phyloP scores from a whole-genome alignment of 2,113 vertebrate species.

The Ameiurus melas region DNA sequence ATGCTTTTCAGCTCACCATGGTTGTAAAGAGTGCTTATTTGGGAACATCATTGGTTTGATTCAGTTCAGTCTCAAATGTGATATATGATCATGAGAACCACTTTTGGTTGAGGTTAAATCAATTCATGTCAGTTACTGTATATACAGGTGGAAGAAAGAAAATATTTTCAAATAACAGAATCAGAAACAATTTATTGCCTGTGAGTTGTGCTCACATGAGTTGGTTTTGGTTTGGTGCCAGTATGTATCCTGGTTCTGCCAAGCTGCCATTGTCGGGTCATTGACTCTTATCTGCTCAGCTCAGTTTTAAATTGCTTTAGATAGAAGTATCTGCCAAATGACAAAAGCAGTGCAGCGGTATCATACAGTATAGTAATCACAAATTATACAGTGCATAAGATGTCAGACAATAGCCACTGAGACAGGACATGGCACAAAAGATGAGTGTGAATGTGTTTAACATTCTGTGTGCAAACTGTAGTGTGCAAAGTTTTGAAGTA shows the following conservation, averaged over 20 bases:
- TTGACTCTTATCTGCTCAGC: background rate
- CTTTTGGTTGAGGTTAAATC: background rate
- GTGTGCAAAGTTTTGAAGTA: background rate
- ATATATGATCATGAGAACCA: background rate
- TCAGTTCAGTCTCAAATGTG: background rate
- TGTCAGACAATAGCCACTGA: too few relatives aligned
- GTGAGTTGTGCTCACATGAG: background rate
- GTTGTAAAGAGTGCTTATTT: background rate
- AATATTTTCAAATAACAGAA: conserved; percentile 1
- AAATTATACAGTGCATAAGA: background rate
- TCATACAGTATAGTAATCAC: background rate
- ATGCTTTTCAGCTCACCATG: background rate
- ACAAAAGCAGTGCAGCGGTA: background rate
- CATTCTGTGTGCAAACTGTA: background rate
- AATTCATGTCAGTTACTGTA: background rate
- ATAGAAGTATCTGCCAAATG: background rate
- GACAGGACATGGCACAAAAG: too few relatives aligned
- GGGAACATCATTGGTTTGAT: background rate
- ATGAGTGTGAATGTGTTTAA: too few relatives aligned
- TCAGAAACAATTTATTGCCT: background rate
- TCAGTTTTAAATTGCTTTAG: background rate
- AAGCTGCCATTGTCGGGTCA: background rate
- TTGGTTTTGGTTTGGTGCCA: background rate
- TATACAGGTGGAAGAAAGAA: background rate
- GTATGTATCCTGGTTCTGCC: background rate